Base-by-base conservation (phyloP, 2,113 vertebrate genomes). In the Clarias batrachus region DNA sequence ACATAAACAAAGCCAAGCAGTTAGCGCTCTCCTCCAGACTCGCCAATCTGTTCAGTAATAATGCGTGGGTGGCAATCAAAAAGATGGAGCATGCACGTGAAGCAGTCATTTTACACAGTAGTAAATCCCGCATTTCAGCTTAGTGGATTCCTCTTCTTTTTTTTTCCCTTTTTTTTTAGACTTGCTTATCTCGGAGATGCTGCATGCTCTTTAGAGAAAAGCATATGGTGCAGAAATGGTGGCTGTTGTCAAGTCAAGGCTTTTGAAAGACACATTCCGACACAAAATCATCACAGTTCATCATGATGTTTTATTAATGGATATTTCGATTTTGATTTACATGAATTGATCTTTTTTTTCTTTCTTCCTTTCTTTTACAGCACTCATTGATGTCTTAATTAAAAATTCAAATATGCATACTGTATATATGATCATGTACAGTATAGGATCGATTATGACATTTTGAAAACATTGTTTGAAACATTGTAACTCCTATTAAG, bases 1-100 rank as follows among this genome's bases (percentile, higher is more conserved):
- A 81, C 56, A 68, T 73, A 81, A 81, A 86, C 77, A 71, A 81
- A 86, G 30, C 41, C 85, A 86, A 48, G 78, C 85, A 85, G n/a
- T 79, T 77, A 68, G 65, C 17, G 65, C 41, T 83, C 63, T 70
- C n/a, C 63, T 83, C 65, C 65, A 83, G 62, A 81, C 82, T 37
- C 66, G n/a, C 82, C 66, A 71, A 60, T 57, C 82, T 84, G 82
- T 73, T 73, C 68, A 41, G 19, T 82, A 82, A 66, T 82, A 62
- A 66, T 27, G 41, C 27, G 81, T 82, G 81, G 81, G 81, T 66
- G 81, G 81, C 63, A 66, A 52, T 82, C 62, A 82, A 48, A 66
- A 54, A 66, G 62, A 66, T 27, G 62, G 5, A 48, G 25, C 81
- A 10, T 27, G 10, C 23, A n/a, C 62, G 17, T 82, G 62, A 66